Evolutionary conservation across 2,888 invertebrate genomes (phyloP).

Genomic region (Meiosimyza platycephala): DNA sequence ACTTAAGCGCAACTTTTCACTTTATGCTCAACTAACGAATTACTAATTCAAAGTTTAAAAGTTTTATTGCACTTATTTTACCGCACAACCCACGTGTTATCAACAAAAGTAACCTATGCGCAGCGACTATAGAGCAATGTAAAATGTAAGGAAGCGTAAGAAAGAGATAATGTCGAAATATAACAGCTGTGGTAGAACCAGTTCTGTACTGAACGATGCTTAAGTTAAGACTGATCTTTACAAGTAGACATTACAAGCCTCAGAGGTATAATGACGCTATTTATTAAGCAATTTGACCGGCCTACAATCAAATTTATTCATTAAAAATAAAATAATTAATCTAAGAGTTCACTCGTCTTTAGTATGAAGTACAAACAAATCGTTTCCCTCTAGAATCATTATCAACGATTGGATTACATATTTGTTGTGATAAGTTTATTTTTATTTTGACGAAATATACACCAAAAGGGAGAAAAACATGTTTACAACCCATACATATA

Average conservation of each 20-base stretch:
- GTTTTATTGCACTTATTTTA: neutral
- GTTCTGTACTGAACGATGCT: constrained; percentile 16
- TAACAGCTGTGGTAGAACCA: constrained; percentile 14
- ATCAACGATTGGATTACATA: no score
- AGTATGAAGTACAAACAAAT: no score
- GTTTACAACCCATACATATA: no score
- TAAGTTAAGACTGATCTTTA: constrained; percentile 20
- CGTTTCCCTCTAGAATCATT: no score
- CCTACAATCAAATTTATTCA: neutral
- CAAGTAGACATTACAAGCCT: neutral
- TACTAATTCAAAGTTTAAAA: neutral
- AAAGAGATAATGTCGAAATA: neutral
- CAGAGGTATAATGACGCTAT: no score
- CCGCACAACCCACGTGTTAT: constrained; percentile 23
- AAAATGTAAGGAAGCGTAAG: no score
- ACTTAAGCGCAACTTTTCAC: neutral
- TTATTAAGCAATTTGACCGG: neutral
- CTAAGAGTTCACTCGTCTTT: no score
- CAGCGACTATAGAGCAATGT: no score
- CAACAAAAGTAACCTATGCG: constrained; percentile 6
- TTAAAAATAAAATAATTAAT: neutral
- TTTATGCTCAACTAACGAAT: neutral
- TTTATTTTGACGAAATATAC: no score
- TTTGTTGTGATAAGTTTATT: no score
- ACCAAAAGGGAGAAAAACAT: no score